Evolutionary conservation across 2,113 vertebrate species (phyloP), one percentile per base, ranked within the genome.

Genomic region (Oreocharis arfaki): DNA sequence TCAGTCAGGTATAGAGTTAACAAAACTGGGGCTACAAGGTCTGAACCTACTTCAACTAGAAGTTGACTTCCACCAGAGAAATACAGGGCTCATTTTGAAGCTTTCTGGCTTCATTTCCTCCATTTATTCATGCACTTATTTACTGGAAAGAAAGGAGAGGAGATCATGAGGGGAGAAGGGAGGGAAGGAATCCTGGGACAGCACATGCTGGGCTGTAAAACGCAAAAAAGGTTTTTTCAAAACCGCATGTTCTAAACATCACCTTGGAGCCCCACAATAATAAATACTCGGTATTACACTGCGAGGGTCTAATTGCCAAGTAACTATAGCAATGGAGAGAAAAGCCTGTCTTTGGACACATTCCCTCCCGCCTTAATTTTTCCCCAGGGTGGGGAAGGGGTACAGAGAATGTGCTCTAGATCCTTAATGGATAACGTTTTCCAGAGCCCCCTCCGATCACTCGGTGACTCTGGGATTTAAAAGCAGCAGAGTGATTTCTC

Each of bases 381-480:
- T 96, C 97, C 97, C 96, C 59, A 23, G 97, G 95, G 94, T 85
- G 82, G 46, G 67, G 76, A 96, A 81, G 73, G 91, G 93, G 91
- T 89, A 61, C 76, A 92, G 89, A 75, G 89, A 96, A 91, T 82
- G 95, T 78, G 89, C 95, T 97, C 95, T 94, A 92, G 92, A 93
- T 95, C 93, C 65, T 93, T 91, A 85, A 88, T 37, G 85, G 90
- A 89, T 94, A 94, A 95, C 14, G 0, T 94, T 97, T 97, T 94
- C 93, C 95, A 97, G 95, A 96, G 80, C 74, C 39, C 90, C 89
- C 93, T 97, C 73, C 60, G 95, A 96, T 97, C 94, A 75, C 60
- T 87, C 87, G n/a, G 84, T 87, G 46, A 44, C 86, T 76, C 52
- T 56, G 20, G 82, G 82, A 92, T 97, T 94, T 93, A 90, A 97